These are phyloP conservation scores for Tiliacea aurago DNA, from an alignment of 2,888 invertebrate genomes.

Conservation along the genomic window DNA sequence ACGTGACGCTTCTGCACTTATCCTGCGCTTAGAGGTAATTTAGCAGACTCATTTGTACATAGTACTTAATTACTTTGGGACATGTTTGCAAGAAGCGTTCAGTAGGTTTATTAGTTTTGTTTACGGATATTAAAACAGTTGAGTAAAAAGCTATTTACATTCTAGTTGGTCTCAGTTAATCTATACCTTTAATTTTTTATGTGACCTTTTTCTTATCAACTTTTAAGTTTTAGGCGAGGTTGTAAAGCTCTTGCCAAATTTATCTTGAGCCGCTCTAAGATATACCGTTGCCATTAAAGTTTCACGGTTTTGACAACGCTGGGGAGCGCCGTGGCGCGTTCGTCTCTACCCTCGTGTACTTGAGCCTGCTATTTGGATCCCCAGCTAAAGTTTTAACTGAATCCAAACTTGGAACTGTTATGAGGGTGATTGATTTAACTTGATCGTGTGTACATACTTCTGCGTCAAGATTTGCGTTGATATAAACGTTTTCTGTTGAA, in stretches of 20 bases:
- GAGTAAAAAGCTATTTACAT: neutral
- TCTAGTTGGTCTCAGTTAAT: constrained; percentile 7
- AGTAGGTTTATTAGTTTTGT: constrained; percentile 17
- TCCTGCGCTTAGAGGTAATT: constrained; percentile 60
- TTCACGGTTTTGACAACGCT: constrained; percentile 73
- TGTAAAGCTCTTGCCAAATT: constrained; percentile 72
- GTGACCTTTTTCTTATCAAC: constrained; percentile 65
- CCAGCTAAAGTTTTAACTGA: constrained; percentile 73
- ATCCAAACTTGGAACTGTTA: constrained; percentile 72
- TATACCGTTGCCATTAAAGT: constrained; percentile 78
- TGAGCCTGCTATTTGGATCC: constrained; percentile 72
- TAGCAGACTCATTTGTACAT: constrained; percentile 19
- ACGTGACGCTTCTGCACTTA: constrained; percentile 56
- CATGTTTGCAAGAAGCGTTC: constrained; percentile 13
- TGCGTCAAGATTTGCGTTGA: constrained; percentile 17
- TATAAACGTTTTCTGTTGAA: constrained; percentile 11
- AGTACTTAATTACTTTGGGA: constrained; percentile 27
- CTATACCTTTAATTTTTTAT: constrained; percentile 64
- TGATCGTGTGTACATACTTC: constrained; percentile 40
- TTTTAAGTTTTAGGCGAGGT: constrained; percentile 63
- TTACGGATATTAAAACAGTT: constrained; percentile 9
- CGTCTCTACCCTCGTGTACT: constrained; percentile 69
- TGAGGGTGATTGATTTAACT: constrained; percentile 73
- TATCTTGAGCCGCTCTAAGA: constrained; percentile 73
- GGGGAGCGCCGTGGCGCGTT: constrained; percentile 33